phyloP scores from a whole-genome alignment of 2,888 invertebrate species.

The Cheilosia variabilis region DNA sequence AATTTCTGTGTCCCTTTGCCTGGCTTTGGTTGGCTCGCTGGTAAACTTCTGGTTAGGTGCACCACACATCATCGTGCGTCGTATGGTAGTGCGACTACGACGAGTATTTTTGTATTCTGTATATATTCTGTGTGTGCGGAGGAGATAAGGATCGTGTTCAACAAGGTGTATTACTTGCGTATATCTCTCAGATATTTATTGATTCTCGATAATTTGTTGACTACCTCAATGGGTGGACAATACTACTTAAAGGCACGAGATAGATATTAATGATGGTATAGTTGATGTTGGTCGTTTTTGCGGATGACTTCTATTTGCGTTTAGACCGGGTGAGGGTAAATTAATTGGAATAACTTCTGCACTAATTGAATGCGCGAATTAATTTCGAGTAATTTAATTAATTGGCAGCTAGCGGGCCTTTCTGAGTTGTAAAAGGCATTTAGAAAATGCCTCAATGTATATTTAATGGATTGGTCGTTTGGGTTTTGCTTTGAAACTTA shows the following conservation, averaged over 20 bases:
- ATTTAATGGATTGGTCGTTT: too few relatives aligned
- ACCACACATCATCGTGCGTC: conserved; percentile 1
- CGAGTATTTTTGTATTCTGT: neutral
- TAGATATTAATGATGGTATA: conserved; percentile 73
- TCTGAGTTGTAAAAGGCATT: neutral
- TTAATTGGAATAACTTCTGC: conserved; percentile 42
- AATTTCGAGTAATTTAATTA: conserved; percentile 27
- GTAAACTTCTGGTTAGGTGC: conserved; percentile 62
- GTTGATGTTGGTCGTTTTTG: conserved; percentile 53
- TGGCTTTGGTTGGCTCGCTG: conserved; percentile 34
- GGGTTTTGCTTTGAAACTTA: too few relatives aligned
- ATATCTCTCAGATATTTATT: conserved; percentile 82
- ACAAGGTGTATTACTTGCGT: conserved; percentile 83
- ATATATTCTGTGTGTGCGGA: conserved; percentile 33
- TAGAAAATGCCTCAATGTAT: neutral
- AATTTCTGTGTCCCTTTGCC: conserved; percentile 46
- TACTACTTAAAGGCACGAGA: conserved; percentile 75
- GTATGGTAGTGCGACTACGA: neutral
- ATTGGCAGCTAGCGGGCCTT: conserved; percentile 5
- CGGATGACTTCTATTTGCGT: conserved; percentile 27
- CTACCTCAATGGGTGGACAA: conserved; percentile 83
- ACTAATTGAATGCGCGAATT: conserved; percentile 48
- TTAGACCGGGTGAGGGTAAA: neutral
- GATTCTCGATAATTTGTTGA: conserved; percentile 83
- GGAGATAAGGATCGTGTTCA: conserved; percentile 84